A percentile compares a stretch with the other conserved stretches of the same genome.
phyloP scores from a whole-genome alignment of 2,113 vertebrate species.

The Hydropotes inermis region DNA sequence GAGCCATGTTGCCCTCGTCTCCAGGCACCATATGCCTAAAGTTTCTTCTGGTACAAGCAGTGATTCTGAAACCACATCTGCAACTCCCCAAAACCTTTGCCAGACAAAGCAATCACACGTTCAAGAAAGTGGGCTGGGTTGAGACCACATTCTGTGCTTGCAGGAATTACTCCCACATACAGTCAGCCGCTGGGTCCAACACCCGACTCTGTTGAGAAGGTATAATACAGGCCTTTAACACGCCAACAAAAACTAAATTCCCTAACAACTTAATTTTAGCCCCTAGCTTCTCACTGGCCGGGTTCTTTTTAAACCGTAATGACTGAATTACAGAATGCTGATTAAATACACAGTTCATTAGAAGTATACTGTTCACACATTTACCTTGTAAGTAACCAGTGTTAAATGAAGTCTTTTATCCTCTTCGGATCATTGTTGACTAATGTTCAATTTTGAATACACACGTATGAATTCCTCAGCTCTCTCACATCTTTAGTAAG shows the following conservation, averaged over 20 bases:
- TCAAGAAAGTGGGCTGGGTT: constrained; percentile 38
- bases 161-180: constrained; percentile 62
- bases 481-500: not conserved
- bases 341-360: constrained; percentile 16
- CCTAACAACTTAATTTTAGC: constrained; percentile 67
- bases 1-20: accelerated
- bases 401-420: not conserved
- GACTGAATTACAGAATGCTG: constrained; percentile 55
- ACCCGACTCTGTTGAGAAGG: constrained; percentile 41
- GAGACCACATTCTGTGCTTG: constrained; percentile 35
- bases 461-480: not conserved
- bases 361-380: not conserved
- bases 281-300: not conserved
- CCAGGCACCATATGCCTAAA: accelerated
- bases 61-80: not conserved
- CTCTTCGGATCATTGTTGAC: not conserved
- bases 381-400: not conserved
- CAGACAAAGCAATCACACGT: constrained; percentile 9
- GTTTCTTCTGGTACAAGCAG: not conserved
- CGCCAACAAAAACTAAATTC: constrained; percentile 59
- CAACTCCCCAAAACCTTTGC: not conserved
- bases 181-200: constrained; percentile 36
- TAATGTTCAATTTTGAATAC: not conserved
- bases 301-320: constrained; percentile 58
- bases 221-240: constrained; percentile 57